Evolutionary conservation across 2,797 vertebrate genomes (phyloP).

Genomic region (Chromis chromis): DNA sequence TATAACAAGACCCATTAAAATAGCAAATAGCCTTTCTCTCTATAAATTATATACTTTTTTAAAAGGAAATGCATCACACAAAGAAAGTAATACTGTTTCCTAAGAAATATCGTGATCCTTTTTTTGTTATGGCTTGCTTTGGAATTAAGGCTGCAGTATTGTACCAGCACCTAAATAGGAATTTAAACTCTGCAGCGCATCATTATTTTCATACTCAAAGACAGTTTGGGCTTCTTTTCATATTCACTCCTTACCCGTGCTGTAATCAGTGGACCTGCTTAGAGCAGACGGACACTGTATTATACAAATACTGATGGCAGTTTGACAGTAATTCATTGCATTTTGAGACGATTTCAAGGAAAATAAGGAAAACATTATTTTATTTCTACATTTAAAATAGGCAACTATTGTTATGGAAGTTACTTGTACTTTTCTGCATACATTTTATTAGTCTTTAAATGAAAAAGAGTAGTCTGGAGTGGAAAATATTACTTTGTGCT

Average conservation of each 20-base stretch:
- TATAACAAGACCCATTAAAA: slow-evolving; percentile 27
- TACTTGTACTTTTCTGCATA: not conserved
- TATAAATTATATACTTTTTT: not conserved
- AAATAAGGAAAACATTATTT: not conserved
- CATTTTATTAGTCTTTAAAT: no score
- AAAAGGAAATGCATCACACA: not conserved
- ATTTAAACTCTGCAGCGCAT: not conserved
- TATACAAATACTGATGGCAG: slow-evolving; percentile 7
- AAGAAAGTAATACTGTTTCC: slow-evolving; percentile 2
- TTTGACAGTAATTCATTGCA: not conserved
- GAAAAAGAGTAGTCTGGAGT: not conserved
- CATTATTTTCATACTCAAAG: not conserved
- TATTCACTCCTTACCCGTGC: slow-evolving; percentile 7
- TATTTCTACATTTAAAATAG: not conserved
- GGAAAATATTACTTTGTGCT: not conserved
- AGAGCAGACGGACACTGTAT: slow-evolving; percentile 1
- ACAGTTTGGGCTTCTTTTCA: not conserved
- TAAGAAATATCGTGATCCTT: not conserved
- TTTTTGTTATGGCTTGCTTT: slow-evolving; percentile 4
- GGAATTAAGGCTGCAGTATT: not conserved
- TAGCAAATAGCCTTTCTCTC: not conserved
- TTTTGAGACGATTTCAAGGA: not conserved
- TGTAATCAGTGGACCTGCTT: slow-evolving; percentile 12
- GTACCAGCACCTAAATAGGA: not conserved
- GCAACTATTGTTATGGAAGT: not conserved